phyloP scores from a whole-genome alignment of 2,113 vertebrate genomes.

The Spermophilus dauricus region DNA sequence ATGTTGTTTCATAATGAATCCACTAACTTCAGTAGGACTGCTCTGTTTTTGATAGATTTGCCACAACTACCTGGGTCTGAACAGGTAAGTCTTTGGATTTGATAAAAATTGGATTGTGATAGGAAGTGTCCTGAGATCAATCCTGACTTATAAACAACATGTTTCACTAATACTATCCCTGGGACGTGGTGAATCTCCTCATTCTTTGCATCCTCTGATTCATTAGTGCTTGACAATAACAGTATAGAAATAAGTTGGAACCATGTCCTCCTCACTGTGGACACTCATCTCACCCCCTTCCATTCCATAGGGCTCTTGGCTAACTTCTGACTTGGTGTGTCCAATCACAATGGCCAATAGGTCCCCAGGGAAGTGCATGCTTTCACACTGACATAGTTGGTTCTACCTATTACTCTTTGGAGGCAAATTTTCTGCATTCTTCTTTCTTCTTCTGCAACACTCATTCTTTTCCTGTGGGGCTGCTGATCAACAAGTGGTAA shows the following conservation, averaged over 20 bases:
- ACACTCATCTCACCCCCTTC: background rate
- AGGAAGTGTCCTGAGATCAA: background rate
- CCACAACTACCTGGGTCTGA: background rate
- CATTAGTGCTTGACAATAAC: background rate
- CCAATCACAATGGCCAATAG: background rate
- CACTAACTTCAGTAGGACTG: background rate
- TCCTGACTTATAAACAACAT: background rate
- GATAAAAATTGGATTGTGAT: slow-evolving; percentile 33
- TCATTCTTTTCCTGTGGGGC: background rate
- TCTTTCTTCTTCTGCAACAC: background rate
- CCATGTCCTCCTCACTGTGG: background rate
- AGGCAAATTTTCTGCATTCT: background rate
- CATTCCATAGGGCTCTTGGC: background rate
- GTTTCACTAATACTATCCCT: background rate
- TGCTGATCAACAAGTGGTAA: background rate
- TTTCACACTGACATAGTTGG: background rate
- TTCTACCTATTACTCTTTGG: background rate
- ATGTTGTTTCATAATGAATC: background rate
- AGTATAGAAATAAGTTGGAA: background rate
- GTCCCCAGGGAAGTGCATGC: background rate
- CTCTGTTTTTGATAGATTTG: background rate
- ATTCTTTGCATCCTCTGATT: slow-evolving; percentile 10
- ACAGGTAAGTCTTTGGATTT: background rate
- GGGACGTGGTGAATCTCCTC: background rate
- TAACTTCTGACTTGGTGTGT: background rate